Percentiles rank a stretch among this genome's conserved stretches.
Conservation (phyloP, 2,888 invertebrate species). For the Spisula solida region DNA sequence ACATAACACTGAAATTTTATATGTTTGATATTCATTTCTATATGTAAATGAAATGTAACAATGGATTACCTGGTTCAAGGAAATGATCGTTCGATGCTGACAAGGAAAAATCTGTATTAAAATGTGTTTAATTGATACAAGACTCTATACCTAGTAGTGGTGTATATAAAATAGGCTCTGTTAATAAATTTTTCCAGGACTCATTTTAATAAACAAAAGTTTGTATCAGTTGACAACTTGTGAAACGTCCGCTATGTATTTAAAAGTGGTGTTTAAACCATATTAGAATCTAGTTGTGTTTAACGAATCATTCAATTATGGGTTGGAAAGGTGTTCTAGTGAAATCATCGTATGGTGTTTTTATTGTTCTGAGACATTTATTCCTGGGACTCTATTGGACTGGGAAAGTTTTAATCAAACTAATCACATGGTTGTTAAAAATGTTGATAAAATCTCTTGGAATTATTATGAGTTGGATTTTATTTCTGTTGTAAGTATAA, state of each 20-base stretch:
- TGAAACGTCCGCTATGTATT: too few species aligned
- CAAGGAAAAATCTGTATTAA: too few species aligned
- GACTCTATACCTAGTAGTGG: too few species aligned
- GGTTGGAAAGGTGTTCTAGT: conserved; percentile 29
- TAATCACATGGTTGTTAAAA: conserved; percentile 41
- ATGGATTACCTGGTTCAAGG: background rate
- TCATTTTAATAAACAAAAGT: too few species aligned
- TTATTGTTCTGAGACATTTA: conserved; percentile 37
- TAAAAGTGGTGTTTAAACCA: too few species aligned
- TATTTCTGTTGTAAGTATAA: conserved; percentile 53
- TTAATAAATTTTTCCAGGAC: too few species aligned
- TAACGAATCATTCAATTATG: conserved; percentile 36
- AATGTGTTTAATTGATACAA: too few species aligned
- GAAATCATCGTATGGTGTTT: conserved; percentile 9
- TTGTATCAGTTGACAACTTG: too few species aligned
- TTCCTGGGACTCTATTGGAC: conserved; percentile 49
- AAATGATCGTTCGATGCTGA: background rate
- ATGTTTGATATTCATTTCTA: conserved; percentile 10
- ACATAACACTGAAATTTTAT: background rate
- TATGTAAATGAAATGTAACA: background rate
- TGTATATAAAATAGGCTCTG: too few species aligned
- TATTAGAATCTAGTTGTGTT: background rate
- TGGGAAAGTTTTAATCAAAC: conserved; percentile 42
- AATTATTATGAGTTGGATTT: conserved; percentile 30
- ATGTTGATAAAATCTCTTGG: conserved; percentile 44